Evolutionary conservation across 2,888 invertebrate species (phyloP).

Genomic region (Heliconius ismenius): DNA sequence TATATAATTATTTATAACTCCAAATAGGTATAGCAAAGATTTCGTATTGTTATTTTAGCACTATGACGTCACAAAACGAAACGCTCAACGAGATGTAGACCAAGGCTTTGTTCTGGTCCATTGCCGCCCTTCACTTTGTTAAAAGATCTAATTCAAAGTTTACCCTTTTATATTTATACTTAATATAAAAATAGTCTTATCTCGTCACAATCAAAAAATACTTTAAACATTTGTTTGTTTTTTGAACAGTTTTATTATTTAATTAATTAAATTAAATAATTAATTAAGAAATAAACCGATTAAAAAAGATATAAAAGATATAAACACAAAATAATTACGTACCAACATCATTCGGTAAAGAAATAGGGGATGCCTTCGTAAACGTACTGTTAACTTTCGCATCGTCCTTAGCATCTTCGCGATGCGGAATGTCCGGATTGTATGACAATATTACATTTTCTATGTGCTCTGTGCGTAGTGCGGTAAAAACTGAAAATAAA

Average conservation of each 20-base stretch:
- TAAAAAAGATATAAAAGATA: not conserved
- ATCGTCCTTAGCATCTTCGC: constrained; percentile 52
- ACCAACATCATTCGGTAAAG: constrained; percentile 66
- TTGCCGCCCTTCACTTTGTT: not conserved
- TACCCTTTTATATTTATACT: not conserved
- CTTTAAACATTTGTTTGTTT: too few species aligned
- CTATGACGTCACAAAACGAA: not conserved
- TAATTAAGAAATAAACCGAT: not conserved
- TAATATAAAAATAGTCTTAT: too few species aligned
- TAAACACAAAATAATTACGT: constrained; percentile 37
- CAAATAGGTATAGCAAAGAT: not conserved
- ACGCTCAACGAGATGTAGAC: not conserved
- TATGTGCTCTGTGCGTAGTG: constrained; percentile 86
- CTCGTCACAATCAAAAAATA: too few species aligned
- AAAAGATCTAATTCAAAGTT: not conserved
- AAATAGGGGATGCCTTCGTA: constrained; percentile 72
- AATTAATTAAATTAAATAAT: too few species aligned
- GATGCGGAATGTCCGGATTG: constrained; percentile 75
- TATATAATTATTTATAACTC: not conserved
- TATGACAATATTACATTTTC: constrained; percentile 93
- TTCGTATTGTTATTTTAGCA: not conserved
- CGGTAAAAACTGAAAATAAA: constrained; percentile 84
- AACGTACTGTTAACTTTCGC: constrained; percentile 54
- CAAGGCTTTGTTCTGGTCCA: constrained; percentile 2
- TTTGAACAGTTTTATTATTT: too few species aligned